These are phyloP conservation scores for Talpa occidentalis DNA, from an alignment of 2,113 vertebrate genomes.

Conservation along the genomic window DNA sequence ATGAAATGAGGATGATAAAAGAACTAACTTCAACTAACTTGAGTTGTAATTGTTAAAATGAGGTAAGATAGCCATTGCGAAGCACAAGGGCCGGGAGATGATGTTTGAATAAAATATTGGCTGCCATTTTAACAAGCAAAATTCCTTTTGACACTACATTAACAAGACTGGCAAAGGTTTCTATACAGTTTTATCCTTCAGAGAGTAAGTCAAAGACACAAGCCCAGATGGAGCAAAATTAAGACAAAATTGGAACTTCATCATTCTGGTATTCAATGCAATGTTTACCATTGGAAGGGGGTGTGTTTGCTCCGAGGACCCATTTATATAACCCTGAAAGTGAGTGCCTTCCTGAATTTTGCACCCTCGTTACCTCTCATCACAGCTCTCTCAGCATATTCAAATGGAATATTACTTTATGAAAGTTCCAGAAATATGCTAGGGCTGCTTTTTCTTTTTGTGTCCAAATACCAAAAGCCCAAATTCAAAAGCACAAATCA, in stretches of 20 bases:
- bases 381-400: neutral
- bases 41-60: neutral
- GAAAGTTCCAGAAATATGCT: neutral
- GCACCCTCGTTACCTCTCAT: too few relatives aligned
- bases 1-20: neutral
- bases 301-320: neutral
- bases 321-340: neutral
- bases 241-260: neutral
- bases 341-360: neutral
- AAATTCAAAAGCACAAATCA: conserved; percentile 12
- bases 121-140: neutral
- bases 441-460: neutral
- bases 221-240: neutral
- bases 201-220: neutral
- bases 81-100: neutral
- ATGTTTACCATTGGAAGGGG: neutral
- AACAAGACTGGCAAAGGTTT: neutral
- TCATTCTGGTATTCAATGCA: neutral
- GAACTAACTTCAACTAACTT: neutral
- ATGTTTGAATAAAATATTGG: neutral
- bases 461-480: conserved; percentile 1
- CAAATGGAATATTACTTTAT: neutral
- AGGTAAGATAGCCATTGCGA: neutral
- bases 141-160: neutral
- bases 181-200: neutral